Percentiles rank a stretch among this genome's conserved stretches.
Evolutionary conservation across 2,888 invertebrate species (phyloP).

Genomic region (Philonicus albiceps): DNA sequence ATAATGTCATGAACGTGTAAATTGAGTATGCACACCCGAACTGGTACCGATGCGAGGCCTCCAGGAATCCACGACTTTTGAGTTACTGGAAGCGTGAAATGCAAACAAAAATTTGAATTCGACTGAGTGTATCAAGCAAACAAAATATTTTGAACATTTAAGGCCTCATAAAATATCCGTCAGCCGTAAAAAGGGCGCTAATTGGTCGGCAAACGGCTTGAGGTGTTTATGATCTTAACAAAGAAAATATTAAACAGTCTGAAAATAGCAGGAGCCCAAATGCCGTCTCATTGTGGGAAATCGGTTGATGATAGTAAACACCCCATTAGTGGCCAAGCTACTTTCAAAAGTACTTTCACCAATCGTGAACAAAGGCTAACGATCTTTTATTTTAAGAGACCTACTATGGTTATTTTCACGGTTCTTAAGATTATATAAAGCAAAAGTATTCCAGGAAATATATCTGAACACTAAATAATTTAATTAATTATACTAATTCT

Average conservation of each 20-base stretch:
- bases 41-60: background rate
- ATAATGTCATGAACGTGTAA: background rate
- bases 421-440: no score
- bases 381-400: background rate
- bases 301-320: background rate
- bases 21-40: background rate
- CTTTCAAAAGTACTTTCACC: background rate
- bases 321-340: background rate
- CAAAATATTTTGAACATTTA: background rate
- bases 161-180: background rate
- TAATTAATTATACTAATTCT: no score
- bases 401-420: no score
- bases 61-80: background rate
- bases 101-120: slow-evolving; percentile 2
- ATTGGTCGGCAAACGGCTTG: background rate
- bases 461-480: no score
- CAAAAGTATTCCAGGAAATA: no score
- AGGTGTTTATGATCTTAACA: background rate
- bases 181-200: background rate
- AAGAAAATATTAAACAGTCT: background rate
- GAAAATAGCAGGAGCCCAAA: background rate
- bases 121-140: background rate
- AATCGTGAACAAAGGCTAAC: background rate
- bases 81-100: slow-evolving; percentile 1
- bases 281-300: background rate